Evolutionary conservation across 2,888 invertebrate genomes (phyloP).

Genomic region (Cremastobaeus sp.): DNA sequence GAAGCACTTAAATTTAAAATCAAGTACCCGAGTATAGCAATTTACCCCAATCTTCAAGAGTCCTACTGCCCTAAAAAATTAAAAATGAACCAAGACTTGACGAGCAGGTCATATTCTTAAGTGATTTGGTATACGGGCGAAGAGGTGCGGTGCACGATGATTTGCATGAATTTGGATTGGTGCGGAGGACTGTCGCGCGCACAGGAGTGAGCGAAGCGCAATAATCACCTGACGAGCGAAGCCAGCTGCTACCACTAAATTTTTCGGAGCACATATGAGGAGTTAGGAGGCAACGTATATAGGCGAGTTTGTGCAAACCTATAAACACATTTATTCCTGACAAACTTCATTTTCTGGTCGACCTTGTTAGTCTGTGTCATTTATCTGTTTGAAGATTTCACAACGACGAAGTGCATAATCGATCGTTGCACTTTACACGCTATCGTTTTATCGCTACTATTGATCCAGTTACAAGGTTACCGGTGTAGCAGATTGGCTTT

Average conservation of each 20-base stretch:
- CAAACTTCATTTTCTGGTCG: constrained; percentile 19
- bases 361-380: constrained; percentile 37
- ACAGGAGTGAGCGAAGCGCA: constrained; percentile 24
- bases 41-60: too few relatives aligned
- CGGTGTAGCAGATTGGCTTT: too few relatives aligned
- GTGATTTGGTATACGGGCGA: too few relatives aligned
- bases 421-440: constrained; percentile 40
- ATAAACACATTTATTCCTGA: background rate
- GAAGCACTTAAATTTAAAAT: too few relatives aligned
- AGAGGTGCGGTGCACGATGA: constrained; percentile 46
- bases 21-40: too few relatives aligned
- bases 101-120: too few relatives aligned
- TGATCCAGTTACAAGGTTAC: background rate
- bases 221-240: constrained; percentile 38
- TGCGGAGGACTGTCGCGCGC: constrained; percentile 34
- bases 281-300: background rate
- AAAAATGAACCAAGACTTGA: too few relatives aligned
- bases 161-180: constrained; percentile 55
- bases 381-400: constrained; percentile 45
- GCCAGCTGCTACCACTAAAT: constrained; percentile 48
- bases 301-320: background rate
- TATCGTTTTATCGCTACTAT: constrained; percentile 30
- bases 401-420: constrained; percentile 40
- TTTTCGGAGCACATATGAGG: constrained; percentile 16
- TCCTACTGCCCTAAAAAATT: too few relatives aligned